Conservation (phyloP, 2,888 invertebrate species). For the Pyrochroa serraticornis region DNA sequence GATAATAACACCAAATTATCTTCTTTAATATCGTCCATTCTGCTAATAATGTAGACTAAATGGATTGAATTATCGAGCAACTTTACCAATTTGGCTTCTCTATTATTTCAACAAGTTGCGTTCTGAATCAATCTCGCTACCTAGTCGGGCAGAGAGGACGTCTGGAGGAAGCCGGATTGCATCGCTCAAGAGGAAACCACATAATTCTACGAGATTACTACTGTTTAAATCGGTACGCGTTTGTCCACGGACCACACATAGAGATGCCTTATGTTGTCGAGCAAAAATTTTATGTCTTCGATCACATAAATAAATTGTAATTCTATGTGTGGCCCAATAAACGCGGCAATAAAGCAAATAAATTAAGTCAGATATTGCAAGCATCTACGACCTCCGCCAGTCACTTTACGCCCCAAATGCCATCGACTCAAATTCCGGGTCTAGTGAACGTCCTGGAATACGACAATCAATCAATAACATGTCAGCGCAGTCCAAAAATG, state of each 20-base stretch:
- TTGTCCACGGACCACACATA: slow-evolving; percentile 44
- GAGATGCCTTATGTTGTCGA: not conserved
- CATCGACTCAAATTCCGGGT: no score
- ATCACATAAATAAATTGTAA: no score
- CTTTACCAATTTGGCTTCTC: slow-evolving; percentile 46
- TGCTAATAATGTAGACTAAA: slow-evolving; percentile 48
- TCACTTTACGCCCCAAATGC: no score
- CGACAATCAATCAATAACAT: no score
- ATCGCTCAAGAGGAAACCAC: slow-evolving; percentile 41
- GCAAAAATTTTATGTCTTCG: no score
- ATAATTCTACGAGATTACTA: slow-evolving; percentile 47
- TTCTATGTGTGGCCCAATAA: no score
- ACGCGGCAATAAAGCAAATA: no score
- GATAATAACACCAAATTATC: slow-evolving; percentile 50
- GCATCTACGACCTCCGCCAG: no score
- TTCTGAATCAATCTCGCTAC: slow-evolving; percentile 33
- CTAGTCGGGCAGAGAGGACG: slow-evolving; percentile 22
- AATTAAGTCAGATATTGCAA: no score
- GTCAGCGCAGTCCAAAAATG: no score
- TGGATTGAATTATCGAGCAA: slow-evolving; percentile 47
- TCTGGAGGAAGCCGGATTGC: slow-evolving; percentile 22
- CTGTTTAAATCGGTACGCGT: slow-evolving; percentile 43
- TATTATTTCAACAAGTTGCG: slow-evolving; percentile 41
- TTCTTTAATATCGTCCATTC: slow-evolving; percentile 48
- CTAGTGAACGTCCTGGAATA: no score